Conservation (phyloP, 1,140 invertebrate species). For the Frieseomelitta varia region DNA sequence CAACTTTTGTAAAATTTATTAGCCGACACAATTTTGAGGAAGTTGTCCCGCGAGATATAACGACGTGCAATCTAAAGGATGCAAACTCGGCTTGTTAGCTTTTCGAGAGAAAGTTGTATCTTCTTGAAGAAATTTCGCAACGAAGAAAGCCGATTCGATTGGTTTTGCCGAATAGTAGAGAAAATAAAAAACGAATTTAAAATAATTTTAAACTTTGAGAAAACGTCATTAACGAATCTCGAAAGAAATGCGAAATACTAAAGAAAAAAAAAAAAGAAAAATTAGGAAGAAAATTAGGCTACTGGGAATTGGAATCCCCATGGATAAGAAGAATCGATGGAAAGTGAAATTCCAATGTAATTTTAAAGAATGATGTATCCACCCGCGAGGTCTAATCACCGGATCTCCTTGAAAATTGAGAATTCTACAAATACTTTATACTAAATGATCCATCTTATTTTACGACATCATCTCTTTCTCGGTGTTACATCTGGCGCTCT, state of each 20-base stretch:
- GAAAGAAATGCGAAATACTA: too few species aligned
- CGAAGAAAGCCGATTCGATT: constrained; percentile 12
- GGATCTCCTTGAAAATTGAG: background rate
- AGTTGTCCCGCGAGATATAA: background rate
- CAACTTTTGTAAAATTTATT: background rate
- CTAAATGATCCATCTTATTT: background rate
- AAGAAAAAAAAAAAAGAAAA: background rate
- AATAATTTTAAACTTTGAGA: too few species aligned
- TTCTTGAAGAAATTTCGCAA: background rate
- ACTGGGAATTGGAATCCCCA: background rate
- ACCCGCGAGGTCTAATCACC: background rate
- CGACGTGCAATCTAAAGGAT: background rate
- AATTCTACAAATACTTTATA: background rate
- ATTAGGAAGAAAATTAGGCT: background rate
- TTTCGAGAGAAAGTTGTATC: constrained; percentile 24
- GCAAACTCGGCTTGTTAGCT: background rate
- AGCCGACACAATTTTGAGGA: background rate
- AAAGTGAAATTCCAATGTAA: constrained; percentile 19
- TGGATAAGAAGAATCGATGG: background rate
- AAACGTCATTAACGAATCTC: too few species aligned
- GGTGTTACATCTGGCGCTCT: background rate
- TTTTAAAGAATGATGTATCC: background rate
- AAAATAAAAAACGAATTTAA: too few species aligned
- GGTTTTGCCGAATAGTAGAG: background rate
- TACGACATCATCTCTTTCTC: background rate